Base-by-base conservation (phyloP, 1,140 invertebrate species). In the Elymnias hypermnestra region DNA sequence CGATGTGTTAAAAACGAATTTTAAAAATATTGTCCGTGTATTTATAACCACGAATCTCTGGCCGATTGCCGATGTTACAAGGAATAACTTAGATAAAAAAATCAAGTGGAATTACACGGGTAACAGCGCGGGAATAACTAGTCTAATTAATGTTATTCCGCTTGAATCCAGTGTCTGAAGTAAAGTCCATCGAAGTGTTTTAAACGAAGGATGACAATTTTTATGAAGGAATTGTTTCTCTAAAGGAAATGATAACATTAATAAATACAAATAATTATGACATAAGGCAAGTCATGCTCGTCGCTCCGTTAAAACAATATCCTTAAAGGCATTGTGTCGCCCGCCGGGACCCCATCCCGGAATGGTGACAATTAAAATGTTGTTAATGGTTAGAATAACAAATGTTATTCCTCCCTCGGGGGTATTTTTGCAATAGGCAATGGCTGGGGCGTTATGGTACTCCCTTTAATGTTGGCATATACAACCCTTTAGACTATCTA, bases 331-430 rank as follows among this genome's bases (percentile, higher is more conserved):
- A 15, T 12, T 13, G 3, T 17, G 39, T n/a, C 9, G 37, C 39
- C 46, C 25, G 14, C 39, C n/a, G n/a, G 50, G 36, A 36, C 31
- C 47, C 48, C 38, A 44, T 31, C 29, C 29, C 17, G 49, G n/a
- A n/a, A n/a, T 36, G 58, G 40, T 46, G 53, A 64, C 61, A 64
- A 62, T 64, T 68, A 64, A 59, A 57, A 49, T 42, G 40, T 45
- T 57, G 64, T 59, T 59, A 62, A 64, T 64, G 58, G 58, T 57
- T 60, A 64, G 59, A 61, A 62, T 68, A 64, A 68, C 64, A 68
- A 68, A 68, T 68, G 61, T 55, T 59, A 62, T 57, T 57, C 40
- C 41, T 59, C 64, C 51, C 60, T 5, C 31, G 38, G 49, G 51
- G 57, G 40, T 13, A 44, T 23, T 38, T 45, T n/a, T n/a, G n/a